Conservation (phyloP, 2,888 invertebrate species). For the Ecliptopera silaceata region DNA sequence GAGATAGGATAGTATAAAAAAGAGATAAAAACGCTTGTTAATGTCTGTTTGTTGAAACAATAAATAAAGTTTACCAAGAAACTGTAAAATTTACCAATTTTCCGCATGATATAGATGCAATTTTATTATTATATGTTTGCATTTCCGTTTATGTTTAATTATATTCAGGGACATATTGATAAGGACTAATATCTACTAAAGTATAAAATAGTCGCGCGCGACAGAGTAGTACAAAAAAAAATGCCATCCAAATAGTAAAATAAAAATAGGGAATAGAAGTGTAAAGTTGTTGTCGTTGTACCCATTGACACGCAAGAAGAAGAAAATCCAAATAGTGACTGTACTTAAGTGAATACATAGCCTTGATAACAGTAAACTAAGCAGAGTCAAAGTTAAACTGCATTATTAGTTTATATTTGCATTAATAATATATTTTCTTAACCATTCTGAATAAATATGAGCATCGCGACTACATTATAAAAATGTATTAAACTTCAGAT, state of each 20-base stretch:
- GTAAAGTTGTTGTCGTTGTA: too few relatives aligned
- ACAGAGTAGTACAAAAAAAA: background rate
- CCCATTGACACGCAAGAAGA: too few relatives aligned
- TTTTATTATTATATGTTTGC: slow-evolving; percentile 26
- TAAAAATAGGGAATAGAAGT: too few relatives aligned
- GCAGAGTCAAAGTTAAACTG: background rate
- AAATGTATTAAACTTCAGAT: background rate
- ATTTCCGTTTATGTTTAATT: slow-evolving; percentile 13
- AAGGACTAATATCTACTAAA: background rate
- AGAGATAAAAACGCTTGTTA: too few relatives aligned
- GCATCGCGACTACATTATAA: background rate
- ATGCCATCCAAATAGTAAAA: too few relatives aligned
- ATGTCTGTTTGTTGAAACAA: too few relatives aligned
- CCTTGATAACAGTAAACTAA: background rate
- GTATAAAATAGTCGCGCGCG: background rate
- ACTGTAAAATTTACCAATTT: slow-evolving; percentile 21
- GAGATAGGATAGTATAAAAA: too few relatives aligned
- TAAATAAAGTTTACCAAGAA: too few relatives aligned
- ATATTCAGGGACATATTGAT: slow-evolving; percentile 20
- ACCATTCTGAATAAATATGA: background rate
- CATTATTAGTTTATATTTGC: background rate
- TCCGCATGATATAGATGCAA: background rate
- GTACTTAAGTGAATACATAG: slow-evolving; percentile 11
- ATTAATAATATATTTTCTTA: slow-evolving; percentile 4
- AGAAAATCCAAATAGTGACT: too few relatives aligned